Conservation (phyloP, 2,797 vertebrate genomes). For the Sebastes baramenuke region DNA sequence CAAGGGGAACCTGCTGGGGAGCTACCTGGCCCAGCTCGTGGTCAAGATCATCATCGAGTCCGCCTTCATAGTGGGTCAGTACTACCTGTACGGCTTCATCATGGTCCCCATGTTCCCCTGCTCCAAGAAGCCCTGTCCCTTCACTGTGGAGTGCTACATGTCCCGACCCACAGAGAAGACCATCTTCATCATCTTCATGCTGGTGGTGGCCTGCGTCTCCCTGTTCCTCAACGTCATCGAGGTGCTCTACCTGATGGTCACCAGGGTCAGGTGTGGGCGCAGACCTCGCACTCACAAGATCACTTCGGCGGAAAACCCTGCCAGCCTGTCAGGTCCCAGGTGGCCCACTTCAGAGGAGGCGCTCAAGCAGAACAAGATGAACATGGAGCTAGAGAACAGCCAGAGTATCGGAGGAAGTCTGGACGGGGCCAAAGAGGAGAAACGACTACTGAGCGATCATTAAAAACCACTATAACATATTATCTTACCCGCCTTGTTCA, state of each 20-base stretch:
- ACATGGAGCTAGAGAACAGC: constrained; percentile 63
- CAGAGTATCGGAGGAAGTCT: constrained; percentile 63
- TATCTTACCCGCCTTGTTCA: not conserved
- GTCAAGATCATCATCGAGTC: constrained; percentile 91
- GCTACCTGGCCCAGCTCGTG: constrained; percentile 89
- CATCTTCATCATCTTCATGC: constrained; percentile 78
- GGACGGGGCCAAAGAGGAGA: constrained; percentile 76
- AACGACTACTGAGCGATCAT: constrained; percentile 42
- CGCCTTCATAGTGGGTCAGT: constrained; percentile 92
- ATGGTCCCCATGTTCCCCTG: constrained; percentile 93
- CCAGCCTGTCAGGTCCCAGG: constrained; percentile 3
- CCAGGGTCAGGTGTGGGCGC: constrained; percentile 40
- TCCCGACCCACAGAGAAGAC: constrained; percentile 70
- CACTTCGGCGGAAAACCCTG: constrained; percentile 37
- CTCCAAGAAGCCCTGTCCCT: constrained; percentile 88
- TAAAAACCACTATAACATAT: constrained; percentile 7
- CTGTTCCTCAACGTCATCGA: constrained; percentile 68
- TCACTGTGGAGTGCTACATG: constrained; percentile 82
- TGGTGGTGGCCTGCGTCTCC: constrained; percentile 72
- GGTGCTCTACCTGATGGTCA: constrained; percentile 68
- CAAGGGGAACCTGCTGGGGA: constrained; percentile 90
- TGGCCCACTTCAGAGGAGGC: constrained; percentile 12
- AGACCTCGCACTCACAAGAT: not conserved
- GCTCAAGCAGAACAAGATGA: constrained; percentile 62
- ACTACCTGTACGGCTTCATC: constrained; percentile 93